Conservation (phyloP, 1,140 invertebrate species). For the Pogonognathellus flavescens region DNA sequence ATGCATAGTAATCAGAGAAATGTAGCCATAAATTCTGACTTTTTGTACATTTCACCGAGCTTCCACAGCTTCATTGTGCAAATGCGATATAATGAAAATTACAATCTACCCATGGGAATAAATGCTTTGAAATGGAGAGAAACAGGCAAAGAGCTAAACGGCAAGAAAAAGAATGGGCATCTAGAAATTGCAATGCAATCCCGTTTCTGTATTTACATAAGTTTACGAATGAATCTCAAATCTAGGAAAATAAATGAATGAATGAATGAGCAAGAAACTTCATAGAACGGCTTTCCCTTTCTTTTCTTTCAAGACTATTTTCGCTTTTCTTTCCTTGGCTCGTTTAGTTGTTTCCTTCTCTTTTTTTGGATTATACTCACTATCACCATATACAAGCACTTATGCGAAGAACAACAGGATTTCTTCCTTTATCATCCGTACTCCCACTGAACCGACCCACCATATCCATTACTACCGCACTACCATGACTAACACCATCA, state of each 20-base stretch:
- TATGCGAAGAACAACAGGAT: not conserved
- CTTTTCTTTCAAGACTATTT: conserved; percentile 44
- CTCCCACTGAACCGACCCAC: not conserved
- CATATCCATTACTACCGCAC: conserved; percentile 23
- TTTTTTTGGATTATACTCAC: conserved; percentile 12
- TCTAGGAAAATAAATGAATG: conserved; percentile 43
- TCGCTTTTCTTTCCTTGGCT: conserved; percentile 37
- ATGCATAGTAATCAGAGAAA: conserved; percentile 65
- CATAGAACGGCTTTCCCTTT: conserved; percentile 27
- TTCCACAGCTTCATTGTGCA: conserved; percentile 57
- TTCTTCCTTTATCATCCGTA: conserved; percentile 1
- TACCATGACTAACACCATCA: conserved; percentile 12
- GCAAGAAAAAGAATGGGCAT: conserved; percentile 24
- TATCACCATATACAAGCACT: not conserved
- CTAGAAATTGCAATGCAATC: conserved; percentile 34
- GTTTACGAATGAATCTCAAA: conserved; percentile 50
- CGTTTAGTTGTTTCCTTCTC: conserved; percentile 18
- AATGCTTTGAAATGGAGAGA: conserved; percentile 49
- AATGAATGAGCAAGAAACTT: conserved; percentile 53
- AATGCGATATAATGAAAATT: conserved; percentile 64
- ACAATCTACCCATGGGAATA: conserved; percentile 61
- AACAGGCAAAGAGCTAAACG: conserved; percentile 30
- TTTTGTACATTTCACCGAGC: conserved; percentile 54
- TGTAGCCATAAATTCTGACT: conserved; percentile 61
- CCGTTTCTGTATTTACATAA: conserved; percentile 52